Conservation (phyloP, 1,140 invertebrate species). For the Drosophila grimshawi region DNA sequence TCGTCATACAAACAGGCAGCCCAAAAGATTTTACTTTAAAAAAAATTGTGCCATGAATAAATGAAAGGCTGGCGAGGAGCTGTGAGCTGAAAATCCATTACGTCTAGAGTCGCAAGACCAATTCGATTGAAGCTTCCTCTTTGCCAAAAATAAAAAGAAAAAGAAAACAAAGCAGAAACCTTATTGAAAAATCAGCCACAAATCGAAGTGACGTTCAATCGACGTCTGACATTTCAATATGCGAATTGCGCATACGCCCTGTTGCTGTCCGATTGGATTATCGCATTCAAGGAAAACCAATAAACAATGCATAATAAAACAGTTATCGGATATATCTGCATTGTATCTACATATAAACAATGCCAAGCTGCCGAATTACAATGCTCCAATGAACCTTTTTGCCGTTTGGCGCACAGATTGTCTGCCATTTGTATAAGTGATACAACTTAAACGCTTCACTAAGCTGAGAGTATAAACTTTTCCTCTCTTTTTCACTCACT, state of each 20-base stretch:
- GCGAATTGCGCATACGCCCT: slow-evolving; percentile 50
- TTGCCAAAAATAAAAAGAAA: not conserved
- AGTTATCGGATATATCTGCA: slow-evolving; percentile 28
- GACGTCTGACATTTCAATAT: slow-evolving; percentile 41
- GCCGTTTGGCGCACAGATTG: slow-evolving; percentile 24
- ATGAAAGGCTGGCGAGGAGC: slow-evolving; percentile 33
- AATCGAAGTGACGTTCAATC: slow-evolving; percentile 2
- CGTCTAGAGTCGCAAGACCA: not conserved
- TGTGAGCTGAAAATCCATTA: slow-evolving; percentile 14
- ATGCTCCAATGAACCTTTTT: slow-evolving; percentile 64
- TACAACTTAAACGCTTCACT: slow-evolving; percentile 1
- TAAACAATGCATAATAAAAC: slow-evolving; percentile 67
- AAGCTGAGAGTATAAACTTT: not conserved
- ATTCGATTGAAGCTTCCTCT: slow-evolving; percentile 24
- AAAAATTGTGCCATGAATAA: slow-evolving; percentile 54
- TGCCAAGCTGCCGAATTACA: slow-evolving; percentile 57
- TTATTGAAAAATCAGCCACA: slow-evolving; percentile 10
- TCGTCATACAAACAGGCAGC: slow-evolving; percentile 28
- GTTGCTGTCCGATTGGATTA: slow-evolving; percentile 7
- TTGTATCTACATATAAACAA: slow-evolving; percentile 28
- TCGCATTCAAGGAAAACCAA: slow-evolving; percentile 35
- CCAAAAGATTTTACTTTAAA: slow-evolving; percentile 9
- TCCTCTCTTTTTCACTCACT: not conserved
- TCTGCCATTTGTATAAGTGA: slow-evolving; percentile 12
- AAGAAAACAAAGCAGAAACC: not conserved